A percentile compares a stretch with the other conserved stretches of the same genome.
Conservation (phyloP, 2,888 invertebrate genomes). For the Melieria picta region DNA sequence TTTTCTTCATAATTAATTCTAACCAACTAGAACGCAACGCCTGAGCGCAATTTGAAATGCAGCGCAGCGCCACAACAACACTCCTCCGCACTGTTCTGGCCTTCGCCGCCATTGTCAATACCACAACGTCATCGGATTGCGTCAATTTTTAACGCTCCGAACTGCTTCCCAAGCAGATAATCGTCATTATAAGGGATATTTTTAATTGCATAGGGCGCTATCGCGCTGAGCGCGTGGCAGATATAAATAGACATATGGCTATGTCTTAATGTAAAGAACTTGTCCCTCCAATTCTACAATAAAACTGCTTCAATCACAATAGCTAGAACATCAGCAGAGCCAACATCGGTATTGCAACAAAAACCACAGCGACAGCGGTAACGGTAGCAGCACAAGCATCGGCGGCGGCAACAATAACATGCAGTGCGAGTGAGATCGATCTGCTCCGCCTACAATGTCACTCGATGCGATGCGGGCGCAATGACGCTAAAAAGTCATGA, state of each 20-base stretch:
- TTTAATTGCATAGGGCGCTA: background rate
- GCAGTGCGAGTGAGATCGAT: conserved; percentile 16
- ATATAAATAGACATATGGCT: no score
- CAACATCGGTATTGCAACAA: no score
- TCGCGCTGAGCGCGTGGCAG: background rate
- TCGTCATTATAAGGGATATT: conserved; percentile 28
- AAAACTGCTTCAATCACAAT: no score
- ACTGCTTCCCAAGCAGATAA: conserved; percentile 36
- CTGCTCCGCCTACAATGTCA: conserved; percentile 57
- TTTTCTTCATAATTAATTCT: conserved; percentile 57
- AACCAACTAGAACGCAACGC: conserved; percentile 58
- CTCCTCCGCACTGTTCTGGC: no score
- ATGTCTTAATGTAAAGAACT: no score
- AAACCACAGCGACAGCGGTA: background rate
- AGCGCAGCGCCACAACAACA: conserved; percentile 40
- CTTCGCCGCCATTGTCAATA: no score
- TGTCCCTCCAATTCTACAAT: no score
- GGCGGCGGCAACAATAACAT: background rate
- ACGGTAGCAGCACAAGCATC: background rate
- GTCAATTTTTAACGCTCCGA: conserved; percentile 26
- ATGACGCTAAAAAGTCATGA: conserved; percentile 51
- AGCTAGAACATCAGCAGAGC: no score
- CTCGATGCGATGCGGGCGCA: conserved; percentile 36
- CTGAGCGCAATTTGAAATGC: conserved; percentile 56
- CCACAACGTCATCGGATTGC: no score